Conservation (phyloP, 2,113 vertebrate genomes). For the Percina caprodes region DNA sequence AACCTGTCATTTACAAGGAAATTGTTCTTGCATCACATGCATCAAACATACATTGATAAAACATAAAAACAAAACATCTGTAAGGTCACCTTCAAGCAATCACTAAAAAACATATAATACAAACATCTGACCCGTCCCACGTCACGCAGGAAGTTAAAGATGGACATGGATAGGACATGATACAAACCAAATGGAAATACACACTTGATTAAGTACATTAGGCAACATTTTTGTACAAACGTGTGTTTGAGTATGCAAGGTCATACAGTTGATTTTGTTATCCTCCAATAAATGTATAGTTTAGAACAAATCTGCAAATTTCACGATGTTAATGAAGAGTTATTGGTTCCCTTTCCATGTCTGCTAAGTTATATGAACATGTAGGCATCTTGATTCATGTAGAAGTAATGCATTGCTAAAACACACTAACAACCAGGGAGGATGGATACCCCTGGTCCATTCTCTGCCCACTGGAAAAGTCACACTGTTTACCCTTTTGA, state of each 20-base stretch:
- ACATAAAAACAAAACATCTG: too few relatives aligned
- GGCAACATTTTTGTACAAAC: not conserved
- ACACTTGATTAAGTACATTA: not conserved
- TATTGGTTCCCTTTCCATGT: not conserved
- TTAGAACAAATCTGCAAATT: not conserved
- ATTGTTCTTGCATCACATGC: too few relatives aligned
- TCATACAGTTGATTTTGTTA: not conserved
- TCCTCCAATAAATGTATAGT: not conserved
- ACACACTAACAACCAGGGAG: conserved; percentile 74
- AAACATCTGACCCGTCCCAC: too few relatives aligned
- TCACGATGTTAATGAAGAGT: not conserved
- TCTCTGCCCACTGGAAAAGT: conserved; percentile 93
- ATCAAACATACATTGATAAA: too few relatives aligned
- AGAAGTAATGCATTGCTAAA: not conserved
- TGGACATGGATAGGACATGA: not conserved
- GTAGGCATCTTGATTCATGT: not conserved
- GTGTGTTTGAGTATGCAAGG: not conserved
- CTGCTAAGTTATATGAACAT: not conserved
- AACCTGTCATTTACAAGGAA: too few relatives aligned
- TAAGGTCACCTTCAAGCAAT: too few relatives aligned
- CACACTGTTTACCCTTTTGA: conserved; percentile 89
- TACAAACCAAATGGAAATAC: not conserved
- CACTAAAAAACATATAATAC: too few relatives aligned
- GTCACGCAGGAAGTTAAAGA: not conserved
- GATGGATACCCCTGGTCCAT: conserved; percentile 73